Evolutionary conservation across 2,888 invertebrate species (phyloP), one percentile per base, ranked within the genome.

Genomic region (Syrphus vitripennis): DNA sequence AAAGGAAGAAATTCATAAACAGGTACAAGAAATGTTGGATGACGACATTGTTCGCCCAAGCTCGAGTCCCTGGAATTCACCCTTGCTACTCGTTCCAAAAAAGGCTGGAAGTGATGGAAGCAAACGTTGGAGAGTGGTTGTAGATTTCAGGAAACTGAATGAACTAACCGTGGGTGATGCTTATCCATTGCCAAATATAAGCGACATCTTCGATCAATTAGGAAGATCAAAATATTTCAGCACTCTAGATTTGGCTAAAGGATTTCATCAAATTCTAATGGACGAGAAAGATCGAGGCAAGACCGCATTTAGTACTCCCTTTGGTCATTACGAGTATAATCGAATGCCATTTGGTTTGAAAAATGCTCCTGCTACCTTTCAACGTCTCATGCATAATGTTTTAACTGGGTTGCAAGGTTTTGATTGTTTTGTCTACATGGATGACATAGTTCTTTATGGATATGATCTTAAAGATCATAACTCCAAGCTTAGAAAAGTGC

Each of bases 391-490:
- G n/a, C n/a, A n/a, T n/a, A n/a, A 59, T 37, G 29, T 88, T 0
- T 37, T 88, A 1, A 61, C 40, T 9, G 82, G 84, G n/a, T 21
- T 48, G 1, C 80, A 88, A 42, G 79, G 83, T 70, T 45, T 86
- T 3, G 82, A 76, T 29, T n/a, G 55, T 12, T 55, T 55, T 55
- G 16, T 16, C 0, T 55, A 55, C 9, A 29, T 55, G 19, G 55
- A 53, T 19, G 53, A 53, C 29, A 53, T 61, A 24, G 59, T 40
- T 40, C 24, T 61, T 7, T 61, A 42, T n/a, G 42, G 61, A n/a
- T n/a, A n/a, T n/a, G n/a, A n/a, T n/a, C n/a, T n/a, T n/a, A n/a
- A n/a, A n/a, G n/a, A n/a, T n/a, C n/a, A n/a, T n/a, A n/a, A n/a
- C n/a, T n/a, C n/a, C n/a, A n/a, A n/a, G n/a, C n/a, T n/a, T n/a